A percentile compares a stretch with the other conserved stretches of the same genome.
Evolutionary conservation across 1,140 invertebrate genomes (phyloP).

Genomic region (Drosophila ironensis): DNA sequence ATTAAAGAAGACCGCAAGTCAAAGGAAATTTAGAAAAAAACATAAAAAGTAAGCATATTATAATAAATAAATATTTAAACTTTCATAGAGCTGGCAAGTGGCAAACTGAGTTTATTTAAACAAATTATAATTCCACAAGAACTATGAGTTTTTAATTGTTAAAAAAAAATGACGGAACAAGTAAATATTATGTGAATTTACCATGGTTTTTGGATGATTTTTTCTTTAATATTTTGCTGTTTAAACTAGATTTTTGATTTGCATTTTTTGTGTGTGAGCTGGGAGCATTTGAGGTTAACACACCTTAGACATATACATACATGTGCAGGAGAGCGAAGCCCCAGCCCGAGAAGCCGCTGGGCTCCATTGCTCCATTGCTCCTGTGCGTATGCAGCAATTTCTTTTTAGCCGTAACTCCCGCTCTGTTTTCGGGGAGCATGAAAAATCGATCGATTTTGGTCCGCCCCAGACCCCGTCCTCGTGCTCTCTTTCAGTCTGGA

Average conservation of each 20-base stretch:
- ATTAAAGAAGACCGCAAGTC: not conserved
- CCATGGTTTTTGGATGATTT: not conserved
- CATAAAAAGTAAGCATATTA: slow-evolving; percentile 55
- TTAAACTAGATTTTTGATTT: slow-evolving; percentile 7
- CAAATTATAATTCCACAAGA: too few species aligned
- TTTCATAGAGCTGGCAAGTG: too few species aligned
- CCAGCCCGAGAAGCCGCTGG: slow-evolving; percentile 42
- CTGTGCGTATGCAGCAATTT: slow-evolving; percentile 75
- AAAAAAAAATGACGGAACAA: not conserved
- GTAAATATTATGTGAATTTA: too few species aligned
- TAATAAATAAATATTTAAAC: too few species aligned
- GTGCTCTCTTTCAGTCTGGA: slow-evolving; percentile 18
- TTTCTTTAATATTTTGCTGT: not conserved
- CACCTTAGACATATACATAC: slow-evolving; percentile 79
- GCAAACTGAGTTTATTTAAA: too few species aligned
- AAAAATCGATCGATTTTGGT: slow-evolving; percentile 72
- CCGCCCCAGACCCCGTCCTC: not conserved
- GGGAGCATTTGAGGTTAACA: slow-evolving; percentile 76
- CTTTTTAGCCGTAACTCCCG: slow-evolving; percentile 47
- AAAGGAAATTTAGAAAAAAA: slow-evolving; percentile 8
- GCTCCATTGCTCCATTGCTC: slow-evolving; percentile 38
- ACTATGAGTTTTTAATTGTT: too few species aligned
- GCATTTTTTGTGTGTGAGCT: slow-evolving; percentile 21
- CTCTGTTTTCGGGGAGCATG: slow-evolving; percentile 48
- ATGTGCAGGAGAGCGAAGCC: slow-evolving; percentile 29